Evolutionary conservation across 2,888 invertebrate species (phyloP).

Genomic region (Lissonota sp.): DNA sequence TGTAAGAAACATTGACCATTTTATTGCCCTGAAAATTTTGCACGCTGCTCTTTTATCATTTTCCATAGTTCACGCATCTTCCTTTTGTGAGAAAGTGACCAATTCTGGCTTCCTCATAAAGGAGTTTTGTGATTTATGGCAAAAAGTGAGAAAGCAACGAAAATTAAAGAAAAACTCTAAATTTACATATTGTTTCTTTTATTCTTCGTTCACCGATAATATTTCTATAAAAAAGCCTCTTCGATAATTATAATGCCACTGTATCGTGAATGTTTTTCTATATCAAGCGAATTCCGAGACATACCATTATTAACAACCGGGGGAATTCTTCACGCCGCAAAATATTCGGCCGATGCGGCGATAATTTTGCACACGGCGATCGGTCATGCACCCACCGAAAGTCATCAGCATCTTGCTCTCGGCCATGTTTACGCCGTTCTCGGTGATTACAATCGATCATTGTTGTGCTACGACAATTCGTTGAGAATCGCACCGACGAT

Average conservation of each 20-base stretch:
- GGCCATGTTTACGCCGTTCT: constrained; percentile 90
- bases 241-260: too few species aligned
- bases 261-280: constrained; percentile 59
- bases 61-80: too few species aligned
- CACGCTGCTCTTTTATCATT: too few species aligned
- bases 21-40: neutral
- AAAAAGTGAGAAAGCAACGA: neutral
- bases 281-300: constrained; percentile 88
- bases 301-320: constrained; percentile 90
- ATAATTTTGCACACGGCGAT: constrained; percentile 90
- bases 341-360: constrained; percentile 89
- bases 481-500: constrained; percentile 87
- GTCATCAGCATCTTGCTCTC: constrained; percentile 88
- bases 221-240: too few species aligned
- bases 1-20: constrained; percentile 83
- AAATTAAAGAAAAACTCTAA: neutral
- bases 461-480: constrained; percentile 88
- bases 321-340: constrained; percentile 89
- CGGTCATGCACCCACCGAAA: constrained; percentile 88
- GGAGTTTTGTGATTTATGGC: too few species aligned
- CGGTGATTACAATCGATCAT: constrained; percentile 89
- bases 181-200: too few species aligned
- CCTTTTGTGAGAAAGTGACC: too few species aligned
- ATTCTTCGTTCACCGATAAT: too few species aligned
- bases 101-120: too few species aligned